These are phyloP conservation scores for Sternotherus odoratus DNA, from an alignment of 2,797 vertebrate genomes.

Conservation along the genomic window DNA sequence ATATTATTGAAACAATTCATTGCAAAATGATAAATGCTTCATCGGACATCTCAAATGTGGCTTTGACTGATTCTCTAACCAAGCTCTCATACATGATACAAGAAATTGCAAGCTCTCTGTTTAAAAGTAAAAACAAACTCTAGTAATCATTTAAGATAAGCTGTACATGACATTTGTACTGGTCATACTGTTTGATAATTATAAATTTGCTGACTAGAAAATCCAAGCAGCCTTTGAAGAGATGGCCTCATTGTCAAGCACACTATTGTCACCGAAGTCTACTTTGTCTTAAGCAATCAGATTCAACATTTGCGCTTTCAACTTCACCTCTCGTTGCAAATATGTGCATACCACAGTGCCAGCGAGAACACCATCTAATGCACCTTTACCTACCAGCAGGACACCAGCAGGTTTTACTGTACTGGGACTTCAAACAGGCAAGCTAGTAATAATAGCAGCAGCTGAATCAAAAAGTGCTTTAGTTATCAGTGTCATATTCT, in stretches of 20 bases:
- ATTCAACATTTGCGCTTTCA: background rate
- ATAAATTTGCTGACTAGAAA: background rate
- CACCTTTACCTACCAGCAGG: background rate
- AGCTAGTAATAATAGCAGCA: background rate
- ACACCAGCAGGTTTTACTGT: background rate
- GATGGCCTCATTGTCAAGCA: background rate
- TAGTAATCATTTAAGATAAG: background rate
- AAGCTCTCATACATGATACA: background rate
- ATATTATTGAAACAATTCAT: background rate
- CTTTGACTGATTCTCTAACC: background rate
- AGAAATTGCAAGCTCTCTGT: background rate
- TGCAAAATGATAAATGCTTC: background rate
- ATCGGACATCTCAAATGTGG: background rate
- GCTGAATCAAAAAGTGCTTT: background rate
- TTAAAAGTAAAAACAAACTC: background rate
- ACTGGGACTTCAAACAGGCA: background rate
- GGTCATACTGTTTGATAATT: background rate
- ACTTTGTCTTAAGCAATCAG: background rate
- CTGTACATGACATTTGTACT: background rate
- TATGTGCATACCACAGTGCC: background rate
- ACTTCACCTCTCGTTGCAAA: background rate
- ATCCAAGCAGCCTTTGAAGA: background rate
- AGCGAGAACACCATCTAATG: background rate
- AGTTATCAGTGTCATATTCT: fast-evolving
- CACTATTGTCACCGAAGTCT: background rate